Evolutionary conservation across 1,140 invertebrate genomes (phyloP).

Genomic region (Elysia chlorotica): DNA sequence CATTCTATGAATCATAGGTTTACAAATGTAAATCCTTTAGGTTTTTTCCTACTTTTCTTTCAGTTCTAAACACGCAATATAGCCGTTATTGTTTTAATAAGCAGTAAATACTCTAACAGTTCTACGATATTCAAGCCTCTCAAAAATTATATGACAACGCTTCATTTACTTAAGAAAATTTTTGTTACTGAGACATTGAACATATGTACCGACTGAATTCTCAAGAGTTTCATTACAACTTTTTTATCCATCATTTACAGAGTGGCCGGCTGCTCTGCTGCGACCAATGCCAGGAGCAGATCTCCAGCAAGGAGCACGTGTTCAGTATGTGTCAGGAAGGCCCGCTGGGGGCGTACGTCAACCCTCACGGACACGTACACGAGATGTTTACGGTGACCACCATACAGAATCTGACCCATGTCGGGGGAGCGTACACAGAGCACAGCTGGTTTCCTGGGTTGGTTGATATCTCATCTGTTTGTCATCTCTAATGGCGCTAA

Average conservation of each 20-base stretch:
- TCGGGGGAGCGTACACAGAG: constrained; percentile 69
- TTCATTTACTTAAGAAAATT: background rate
- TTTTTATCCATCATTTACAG: background rate
- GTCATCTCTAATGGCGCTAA: too few relatives aligned
- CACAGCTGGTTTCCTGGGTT: constrained; percentile 88
- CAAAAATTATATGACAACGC: too few relatives aligned
- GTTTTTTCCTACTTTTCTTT: too few relatives aligned
- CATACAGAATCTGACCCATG: constrained; percentile 68
- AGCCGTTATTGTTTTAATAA: too few relatives aligned
- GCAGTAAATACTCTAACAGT: too few relatives aligned
- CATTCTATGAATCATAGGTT: too few relatives aligned
- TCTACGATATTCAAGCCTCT: too few relatives aligned
- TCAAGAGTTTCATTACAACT: too few relatives aligned
- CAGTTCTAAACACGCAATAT: too few relatives aligned
- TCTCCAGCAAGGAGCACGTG: constrained; percentile 74
- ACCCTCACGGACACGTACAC: constrained; percentile 78
- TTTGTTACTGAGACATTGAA: background rate
- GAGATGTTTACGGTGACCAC: constrained; percentile 79
- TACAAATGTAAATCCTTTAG: too few relatives aligned
- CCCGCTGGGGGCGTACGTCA: constrained; percentile 80
- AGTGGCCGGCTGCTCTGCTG: constrained; percentile 70
- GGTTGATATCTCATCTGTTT: too few relatives aligned
- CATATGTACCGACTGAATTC: background rate
- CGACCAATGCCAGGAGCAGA: constrained; percentile 66
- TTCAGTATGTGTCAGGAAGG: constrained; percentile 84